Conservation (phyloP, 2,113 vertebrate genomes). For the Acinonyx jubatus region DNA sequence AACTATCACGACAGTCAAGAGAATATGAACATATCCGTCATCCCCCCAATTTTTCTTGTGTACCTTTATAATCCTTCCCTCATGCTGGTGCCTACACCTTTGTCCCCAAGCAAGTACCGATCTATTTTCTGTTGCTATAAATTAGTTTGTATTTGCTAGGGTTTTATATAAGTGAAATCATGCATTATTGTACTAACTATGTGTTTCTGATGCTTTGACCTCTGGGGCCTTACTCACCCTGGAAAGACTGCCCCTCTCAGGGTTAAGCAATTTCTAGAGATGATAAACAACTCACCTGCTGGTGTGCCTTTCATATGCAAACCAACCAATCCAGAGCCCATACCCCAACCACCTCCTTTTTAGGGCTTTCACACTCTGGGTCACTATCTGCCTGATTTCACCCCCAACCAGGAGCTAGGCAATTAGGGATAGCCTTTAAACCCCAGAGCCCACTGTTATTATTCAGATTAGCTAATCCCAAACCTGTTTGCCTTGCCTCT, state of each 20-base stretch:
- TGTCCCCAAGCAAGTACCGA: neutral
- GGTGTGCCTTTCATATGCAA: neutral
- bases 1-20: neutral
- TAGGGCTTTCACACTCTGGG: neutral
- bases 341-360: neutral
- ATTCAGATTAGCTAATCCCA: neutral
- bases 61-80: neutral
- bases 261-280: neutral
- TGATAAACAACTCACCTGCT: neutral
- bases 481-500: neutral
- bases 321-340: neutral
- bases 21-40: neutral
- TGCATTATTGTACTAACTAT: neutral
- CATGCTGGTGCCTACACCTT: neutral
- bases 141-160: neutral
- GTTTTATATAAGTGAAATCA: neutral
- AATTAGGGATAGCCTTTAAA: neutral
- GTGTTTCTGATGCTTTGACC: neutral
- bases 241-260: neutral
- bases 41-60: neutral
- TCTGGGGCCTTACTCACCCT: neutral
- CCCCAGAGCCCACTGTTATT: neutral
- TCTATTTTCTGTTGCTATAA: neutral
- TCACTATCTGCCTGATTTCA: neutral
- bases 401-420: neutral